Percentiles rank a stretch among this genome's conserved stretches.
Conservation (phyloP, 2,888 invertebrate species). For the Apamea anceps region DNA sequence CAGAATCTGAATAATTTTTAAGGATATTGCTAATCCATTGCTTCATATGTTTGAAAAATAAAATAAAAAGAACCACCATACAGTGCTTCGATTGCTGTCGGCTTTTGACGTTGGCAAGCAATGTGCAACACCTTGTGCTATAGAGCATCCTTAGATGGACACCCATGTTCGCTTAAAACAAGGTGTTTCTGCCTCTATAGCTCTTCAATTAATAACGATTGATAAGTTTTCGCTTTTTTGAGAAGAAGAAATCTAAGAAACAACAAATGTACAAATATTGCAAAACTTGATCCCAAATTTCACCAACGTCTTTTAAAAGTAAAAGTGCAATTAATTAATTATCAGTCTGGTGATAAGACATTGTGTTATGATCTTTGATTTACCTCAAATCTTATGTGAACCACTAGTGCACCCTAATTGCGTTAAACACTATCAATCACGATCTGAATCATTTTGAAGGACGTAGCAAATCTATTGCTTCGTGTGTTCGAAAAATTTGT, state of each 20-base stretch:
- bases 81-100: background rate
- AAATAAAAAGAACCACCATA: no score
- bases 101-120: background rate
- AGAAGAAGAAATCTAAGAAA: background rate
- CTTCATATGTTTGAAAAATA: no score
- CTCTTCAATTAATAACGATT: background rate
- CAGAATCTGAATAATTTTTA: no score
- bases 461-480: no score
- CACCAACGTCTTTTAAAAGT: background rate
- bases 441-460: no score
- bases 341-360: background rate
- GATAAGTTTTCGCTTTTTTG: background rate
- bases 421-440: no score
- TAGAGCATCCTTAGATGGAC: no score
- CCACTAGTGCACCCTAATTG: background rate
- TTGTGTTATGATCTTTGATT: background rate
- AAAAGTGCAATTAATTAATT: background rate
- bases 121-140: background rate
- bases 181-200: background rate
- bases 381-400: background rate
- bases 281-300: background rate
- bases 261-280: background rate
- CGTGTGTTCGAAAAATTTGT: background rate
- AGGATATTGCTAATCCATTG: no score
- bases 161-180: background rate